Base-by-base conservation (phyloP, 1,140 invertebrate species). In the Diorhabda carinulata region DNA sequence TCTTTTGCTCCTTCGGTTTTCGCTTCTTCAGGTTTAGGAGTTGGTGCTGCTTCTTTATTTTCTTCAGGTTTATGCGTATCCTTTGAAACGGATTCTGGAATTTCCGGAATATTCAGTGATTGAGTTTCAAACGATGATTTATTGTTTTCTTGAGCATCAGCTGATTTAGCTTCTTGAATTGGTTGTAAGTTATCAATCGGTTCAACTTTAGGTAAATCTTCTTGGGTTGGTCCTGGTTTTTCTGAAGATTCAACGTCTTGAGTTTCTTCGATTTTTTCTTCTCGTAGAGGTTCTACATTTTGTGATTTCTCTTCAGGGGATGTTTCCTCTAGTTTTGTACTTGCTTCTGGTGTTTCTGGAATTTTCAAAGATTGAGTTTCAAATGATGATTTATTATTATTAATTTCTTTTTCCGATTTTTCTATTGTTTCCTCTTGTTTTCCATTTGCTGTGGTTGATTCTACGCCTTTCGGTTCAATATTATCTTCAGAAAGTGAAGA, bases 11-110 rank as follows among this genome's bases (percentile, higher is more conserved):
- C 45, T 64, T 25, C 57, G 40, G 61, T 2, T 5, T 41, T 43
- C 4, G 56, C 61, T 66, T 62, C 40, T 61, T 70, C 64, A 10
- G 61, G 61, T 3, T 60, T 42, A 61, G 56, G 9, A n/a, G 43
- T 6, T 43, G 42, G 9, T 41, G n/a, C 61, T 68, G 5, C 57
- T 8, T 5, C 5, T 4, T 52, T 4, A 8, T 3, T n/a, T n/a
- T 52, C 47, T 52, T 52, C 47, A 52, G 47, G 6, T 52, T 52
- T 2, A 52, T 25, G 25, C 25, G 25, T 25, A 25, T 25, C 25
- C 25, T 25, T 25, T 25, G 25, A 25, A 25, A 25, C 25, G 25
- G 25, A 25, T 25, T 25, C 25, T 25, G 25, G 25, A 25, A 25
- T 25, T 25, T 25, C 25, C 25, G 1, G 25, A 25, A 25, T 25